Conservation (phyloP, 1,140 invertebrate genomes). For the Philotrypesis tridentata region DNA sequence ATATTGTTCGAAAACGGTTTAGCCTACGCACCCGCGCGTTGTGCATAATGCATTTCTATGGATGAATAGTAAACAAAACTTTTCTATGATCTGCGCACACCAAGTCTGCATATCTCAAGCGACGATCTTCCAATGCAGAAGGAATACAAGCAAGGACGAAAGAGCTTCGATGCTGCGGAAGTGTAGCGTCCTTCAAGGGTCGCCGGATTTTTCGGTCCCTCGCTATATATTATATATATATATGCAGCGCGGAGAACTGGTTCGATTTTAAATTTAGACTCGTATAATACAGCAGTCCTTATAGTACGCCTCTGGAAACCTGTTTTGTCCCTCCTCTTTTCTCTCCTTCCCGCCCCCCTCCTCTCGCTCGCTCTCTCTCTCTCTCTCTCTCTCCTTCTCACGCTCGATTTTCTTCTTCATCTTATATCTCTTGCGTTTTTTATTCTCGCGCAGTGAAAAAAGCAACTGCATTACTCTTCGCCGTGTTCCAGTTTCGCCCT, state of each 20-base stretch:
- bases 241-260: constrained; percentile 32
- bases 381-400: neutral
- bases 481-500: neutral
- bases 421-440: no score
- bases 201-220: neutral
- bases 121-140: neutral
- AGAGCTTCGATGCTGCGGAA: constrained; percentile 15
- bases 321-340: constrained; percentile 37
- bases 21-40: no score
- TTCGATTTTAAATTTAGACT: constrained; percentile 55
- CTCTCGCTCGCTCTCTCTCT: neutral
- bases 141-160: neutral
- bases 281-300: constrained; percentile 6
- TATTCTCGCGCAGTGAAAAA: no score
- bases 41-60: no score
- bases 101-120: no score
- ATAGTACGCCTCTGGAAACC: constrained; percentile 44
- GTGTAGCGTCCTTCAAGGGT: constrained; percentile 26
- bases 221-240: no score
- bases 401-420: neutral
- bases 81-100: no score
- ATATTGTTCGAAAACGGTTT: neutral
- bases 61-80: neutral
- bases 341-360: neutral
- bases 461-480: no score